phyloP scores from a whole-genome alignment of 1,140 invertebrate genomes.

The Drosophila pachea region DNA sequence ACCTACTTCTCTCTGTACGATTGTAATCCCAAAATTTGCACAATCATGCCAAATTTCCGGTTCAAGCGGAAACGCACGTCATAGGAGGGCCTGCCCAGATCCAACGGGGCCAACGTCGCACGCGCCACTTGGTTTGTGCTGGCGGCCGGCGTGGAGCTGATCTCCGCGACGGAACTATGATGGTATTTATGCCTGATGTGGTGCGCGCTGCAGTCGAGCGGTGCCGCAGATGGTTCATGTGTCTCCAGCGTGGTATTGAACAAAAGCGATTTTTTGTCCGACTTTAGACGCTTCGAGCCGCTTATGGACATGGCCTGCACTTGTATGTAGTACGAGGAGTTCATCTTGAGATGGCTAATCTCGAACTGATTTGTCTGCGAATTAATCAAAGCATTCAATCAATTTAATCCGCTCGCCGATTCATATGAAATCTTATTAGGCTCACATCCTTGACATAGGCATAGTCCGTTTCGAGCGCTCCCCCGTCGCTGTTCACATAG shows the following conservation, averaged over 20 bases:
- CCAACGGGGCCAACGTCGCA: constrained; percentile 24
- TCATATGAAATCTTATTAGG: background rate
- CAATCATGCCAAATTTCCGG: constrained; percentile 77
- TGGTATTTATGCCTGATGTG: constrained; percentile 48
- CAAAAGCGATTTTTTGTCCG: constrained; percentile 83
- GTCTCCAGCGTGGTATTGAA: constrained; percentile 82
- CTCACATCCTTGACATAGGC: constrained; percentile 78
- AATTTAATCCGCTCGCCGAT: background rate
- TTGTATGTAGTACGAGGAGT: constrained; percentile 86
- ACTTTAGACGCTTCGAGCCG: constrained; percentile 83
- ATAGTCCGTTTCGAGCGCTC: constrained; percentile 54
- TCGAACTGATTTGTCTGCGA: constrained; percentile 74
- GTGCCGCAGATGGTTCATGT: constrained; percentile 29
- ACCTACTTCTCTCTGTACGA: constrained; percentile 74
- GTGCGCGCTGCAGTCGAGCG: constrained; percentile 53
- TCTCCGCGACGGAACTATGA: constrained; percentile 8
- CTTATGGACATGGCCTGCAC: constrained; percentile 84
- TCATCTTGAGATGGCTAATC: constrained; percentile 82
- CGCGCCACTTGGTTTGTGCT: constrained; percentile 44
- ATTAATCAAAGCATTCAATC: background rate
- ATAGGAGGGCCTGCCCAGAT: constrained; percentile 37
- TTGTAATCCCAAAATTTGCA: constrained; percentile 74
- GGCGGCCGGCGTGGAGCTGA: constrained; percentile 34
- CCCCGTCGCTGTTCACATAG: constrained; percentile 59
- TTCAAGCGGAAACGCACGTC: constrained; percentile 71